These are phyloP conservation scores for Elachura formosa DNA, from an alignment of 2,113 vertebrate species.

Conservation along the genomic window DNA sequence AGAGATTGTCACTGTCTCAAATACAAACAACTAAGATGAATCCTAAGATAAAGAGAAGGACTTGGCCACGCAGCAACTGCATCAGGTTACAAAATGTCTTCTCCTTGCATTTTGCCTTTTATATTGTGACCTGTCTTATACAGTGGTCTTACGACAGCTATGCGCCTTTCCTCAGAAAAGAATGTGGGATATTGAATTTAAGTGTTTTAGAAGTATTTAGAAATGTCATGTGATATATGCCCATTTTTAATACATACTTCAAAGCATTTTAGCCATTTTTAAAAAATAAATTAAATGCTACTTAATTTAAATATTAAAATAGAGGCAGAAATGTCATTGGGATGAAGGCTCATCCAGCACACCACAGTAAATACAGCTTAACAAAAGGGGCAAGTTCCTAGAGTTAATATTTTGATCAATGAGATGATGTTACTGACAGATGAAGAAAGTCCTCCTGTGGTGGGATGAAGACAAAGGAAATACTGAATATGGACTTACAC, in stretches of 20 bases:
- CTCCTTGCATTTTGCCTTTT: background rate
- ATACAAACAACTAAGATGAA: background rate
- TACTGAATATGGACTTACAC: accelerated
- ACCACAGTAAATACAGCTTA: background rate
- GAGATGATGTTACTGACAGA: background rate
- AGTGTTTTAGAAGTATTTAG: background rate
- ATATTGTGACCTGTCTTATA: background rate
- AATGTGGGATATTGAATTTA: background rate
- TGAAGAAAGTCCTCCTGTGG: background rate
- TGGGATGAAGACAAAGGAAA: background rate
- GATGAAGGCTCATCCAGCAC: background rate
- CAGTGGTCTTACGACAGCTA: background rate
- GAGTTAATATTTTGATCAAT: background rate
- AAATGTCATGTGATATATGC: background rate
- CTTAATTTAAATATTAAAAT: background rate
- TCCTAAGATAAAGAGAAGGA: background rate
- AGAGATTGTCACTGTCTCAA: background rate
- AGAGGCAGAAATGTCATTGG: background rate
- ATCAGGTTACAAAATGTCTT: background rate
- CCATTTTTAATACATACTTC: background rate
- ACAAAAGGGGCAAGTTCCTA: background rate
- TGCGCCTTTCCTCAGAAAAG: background rate
- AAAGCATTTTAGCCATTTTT: background rate
- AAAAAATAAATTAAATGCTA: background rate
- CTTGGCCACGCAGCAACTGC: background rate